A percentile compares a stretch with the other conserved stretches of the same genome.
phyloP scores from a whole-genome alignment of 2,888 invertebrate genomes.

The Machimus rusticus region DNA sequence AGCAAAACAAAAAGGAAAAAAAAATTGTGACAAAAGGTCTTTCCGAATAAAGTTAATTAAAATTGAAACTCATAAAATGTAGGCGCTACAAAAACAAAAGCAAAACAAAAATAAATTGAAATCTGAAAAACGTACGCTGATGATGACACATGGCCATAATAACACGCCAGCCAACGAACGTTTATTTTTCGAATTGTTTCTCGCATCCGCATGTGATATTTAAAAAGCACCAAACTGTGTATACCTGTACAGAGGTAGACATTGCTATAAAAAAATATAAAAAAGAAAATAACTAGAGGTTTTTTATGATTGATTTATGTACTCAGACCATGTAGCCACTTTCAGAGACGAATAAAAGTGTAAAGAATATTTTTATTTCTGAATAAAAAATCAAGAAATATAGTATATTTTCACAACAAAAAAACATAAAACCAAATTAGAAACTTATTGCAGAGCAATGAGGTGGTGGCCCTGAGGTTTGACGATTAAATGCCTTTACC shows the following conservation, averaged over 20 bases:
- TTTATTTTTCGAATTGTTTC: slow-evolving; percentile 2
- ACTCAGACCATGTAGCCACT: slow-evolving; percentile 1
- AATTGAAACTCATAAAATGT: neutral
- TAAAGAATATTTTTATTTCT: slow-evolving; percentile 8
- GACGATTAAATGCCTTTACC: neutral
- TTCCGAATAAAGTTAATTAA: neutral
- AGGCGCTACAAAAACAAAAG: neutral
- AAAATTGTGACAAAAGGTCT: neutral
- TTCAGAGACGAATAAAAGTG: neutral
- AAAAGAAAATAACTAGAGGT: neutral
- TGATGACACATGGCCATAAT: neutral
- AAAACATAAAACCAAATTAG: neutral
- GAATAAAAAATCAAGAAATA: slow-evolving; percentile 9
- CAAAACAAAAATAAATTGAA: neutral
- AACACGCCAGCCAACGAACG: neutral
- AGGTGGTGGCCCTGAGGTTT: neutral
- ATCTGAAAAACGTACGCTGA: neutral
- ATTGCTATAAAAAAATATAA: neutral
- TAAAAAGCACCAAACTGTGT: neutral
- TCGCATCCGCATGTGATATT: slow-evolving; percentile 21
- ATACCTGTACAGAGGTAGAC: neutral
- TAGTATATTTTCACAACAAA: slow-evolving; percentile 7
- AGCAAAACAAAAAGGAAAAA: neutral
- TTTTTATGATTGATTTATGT: slow-evolving; percentile 1
- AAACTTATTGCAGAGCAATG: neutral